These are phyloP conservation scores for Lagocephalus sceleratus DNA, from an alignment of 2,797 vertebrate genomes.

Conservation along the genomic window DNA sequence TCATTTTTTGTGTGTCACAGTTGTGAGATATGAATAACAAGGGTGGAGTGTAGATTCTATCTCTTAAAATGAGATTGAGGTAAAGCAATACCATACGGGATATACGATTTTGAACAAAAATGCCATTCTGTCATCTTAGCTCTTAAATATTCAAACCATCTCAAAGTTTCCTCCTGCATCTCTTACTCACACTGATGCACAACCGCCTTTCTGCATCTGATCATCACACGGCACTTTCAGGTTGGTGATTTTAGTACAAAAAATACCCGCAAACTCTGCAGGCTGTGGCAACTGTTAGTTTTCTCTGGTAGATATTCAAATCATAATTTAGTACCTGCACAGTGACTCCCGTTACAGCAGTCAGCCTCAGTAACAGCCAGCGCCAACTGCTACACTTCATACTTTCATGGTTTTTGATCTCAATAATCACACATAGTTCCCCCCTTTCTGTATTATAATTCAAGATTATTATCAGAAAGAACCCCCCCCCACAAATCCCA, in stretches of 20 bases:
- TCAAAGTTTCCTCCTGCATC: constrained; percentile 23
- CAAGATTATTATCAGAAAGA: constrained; percentile 44
- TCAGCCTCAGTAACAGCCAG: constrained; percentile 38
- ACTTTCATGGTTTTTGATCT: constrained; percentile 54
- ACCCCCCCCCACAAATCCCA: constrained; percentile 37
- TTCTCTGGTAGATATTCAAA: constrained; percentile 56
- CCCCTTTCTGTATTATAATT: constrained; percentile 41
- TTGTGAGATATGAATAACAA: constrained; percentile 28
- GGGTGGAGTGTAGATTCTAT: constrained; percentile 22
- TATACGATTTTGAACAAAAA: too few relatives aligned
- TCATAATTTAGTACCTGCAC: constrained; percentile 50
- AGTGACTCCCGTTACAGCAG: constrained; percentile 34
- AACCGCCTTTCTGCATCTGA: constrained; percentile 19
- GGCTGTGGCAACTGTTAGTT: constrained; percentile 14
- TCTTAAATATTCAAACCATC: constrained; percentile 21
- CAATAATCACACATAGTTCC: constrained; percentile 58
- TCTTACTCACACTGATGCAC: constrained; percentile 28
- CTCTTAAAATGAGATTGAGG: constrained; percentile 23
- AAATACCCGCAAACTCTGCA: constrained; percentile 4
- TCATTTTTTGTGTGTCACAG: constrained; percentile 20
- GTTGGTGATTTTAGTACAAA: constrained; percentile 55
- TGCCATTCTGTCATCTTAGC: not conserved
- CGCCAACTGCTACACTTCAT: constrained; percentile 33
- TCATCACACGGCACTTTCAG: constrained; percentile 40
- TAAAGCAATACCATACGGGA: not conserved